These are phyloP conservation scores for Marmota flaviventris DNA, from an alignment of 2,113 vertebrate genomes.

Conservation along the genomic window DNA sequence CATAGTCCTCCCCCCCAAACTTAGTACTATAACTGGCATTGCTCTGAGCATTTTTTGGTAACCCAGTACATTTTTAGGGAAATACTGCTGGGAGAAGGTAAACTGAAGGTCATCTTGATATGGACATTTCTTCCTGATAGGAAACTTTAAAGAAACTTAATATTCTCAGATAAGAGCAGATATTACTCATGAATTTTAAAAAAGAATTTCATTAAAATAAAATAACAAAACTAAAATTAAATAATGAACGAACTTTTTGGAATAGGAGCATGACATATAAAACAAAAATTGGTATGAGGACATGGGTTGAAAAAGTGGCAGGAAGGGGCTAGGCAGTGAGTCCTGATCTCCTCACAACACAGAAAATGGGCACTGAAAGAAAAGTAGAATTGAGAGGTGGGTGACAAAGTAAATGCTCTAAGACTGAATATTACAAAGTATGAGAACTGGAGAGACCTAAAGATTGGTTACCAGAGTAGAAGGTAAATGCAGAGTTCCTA, in stretches of 20 bases:
- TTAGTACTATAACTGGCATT: not conserved
- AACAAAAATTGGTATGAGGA: not conserved
- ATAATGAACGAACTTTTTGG: not conserved
- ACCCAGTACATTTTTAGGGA: slow-evolving; percentile 18
- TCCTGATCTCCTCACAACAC: no score
- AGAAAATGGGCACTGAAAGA: no score
- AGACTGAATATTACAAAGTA: no score
- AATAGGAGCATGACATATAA: not conserved
- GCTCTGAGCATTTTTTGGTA: not conserved
- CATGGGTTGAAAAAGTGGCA: not conserved
- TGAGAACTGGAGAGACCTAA: no score
- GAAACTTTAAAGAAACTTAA: slow-evolving; percentile 21
- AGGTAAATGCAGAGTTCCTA: no score
- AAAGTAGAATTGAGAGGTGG: no score
- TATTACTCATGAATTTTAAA: not conserved
- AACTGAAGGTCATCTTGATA: not conserved
- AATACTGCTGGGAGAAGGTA: not conserved
- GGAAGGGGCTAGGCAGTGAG: no score
- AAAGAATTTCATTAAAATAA: slow-evolving; percentile 7
- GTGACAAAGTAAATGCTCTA: no score
- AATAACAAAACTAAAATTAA: not conserved
- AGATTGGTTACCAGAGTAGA: no score
- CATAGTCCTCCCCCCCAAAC: no score
- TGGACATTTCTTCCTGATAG: not conserved
- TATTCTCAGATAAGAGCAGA: not conserved